These are phyloP conservation scores for Listrodromus nycthemerus DNA, from an alignment of 2,888 invertebrate species.

Conservation along the genomic window DNA sequence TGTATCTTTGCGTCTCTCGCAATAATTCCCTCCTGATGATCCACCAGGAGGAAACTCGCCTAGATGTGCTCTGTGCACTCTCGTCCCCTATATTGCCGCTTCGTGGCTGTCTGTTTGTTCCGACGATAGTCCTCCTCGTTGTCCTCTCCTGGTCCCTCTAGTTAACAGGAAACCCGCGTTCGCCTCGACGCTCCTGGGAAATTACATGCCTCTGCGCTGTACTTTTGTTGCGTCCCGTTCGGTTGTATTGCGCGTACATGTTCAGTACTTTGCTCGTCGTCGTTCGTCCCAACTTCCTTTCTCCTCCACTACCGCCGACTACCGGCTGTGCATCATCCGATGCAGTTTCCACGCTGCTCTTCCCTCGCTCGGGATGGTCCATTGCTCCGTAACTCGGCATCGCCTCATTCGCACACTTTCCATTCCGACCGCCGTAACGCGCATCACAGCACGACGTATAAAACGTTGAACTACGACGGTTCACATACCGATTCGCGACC, in stretches of 20 bases:
- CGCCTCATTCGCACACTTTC: constrained; percentile 29
- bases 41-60: neutral
- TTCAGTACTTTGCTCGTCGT: constrained; percentile 20
- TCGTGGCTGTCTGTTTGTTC: constrained; percentile 38
- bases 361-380: constrained; percentile 31
- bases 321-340: constrained; percentile 21
- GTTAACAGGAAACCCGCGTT: constrained; percentile 52
- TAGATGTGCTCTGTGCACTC: constrained; percentile 3
- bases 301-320: neutral
- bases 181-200: constrained; percentile 64
- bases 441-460: constrained; percentile 40
- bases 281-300: constrained; percentile 49
- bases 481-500: constrained; percentile 16
- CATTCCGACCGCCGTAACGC: constrained; percentile 47
- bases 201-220: constrained; percentile 59
- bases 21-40: neutral
- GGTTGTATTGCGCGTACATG: constrained; percentile 17
- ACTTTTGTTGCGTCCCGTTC: constrained; percentile 48
- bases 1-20: neutral
- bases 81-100: constrained; percentile 41
- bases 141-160: constrained; percentile 37
- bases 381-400: constrained; percentile 21
- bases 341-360: constrained; percentile 31
- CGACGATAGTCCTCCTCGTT: constrained; percentile 18
- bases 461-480: constrained; percentile 24